Percentiles rank a stretch among this genome's conserved stretches.
phyloP scores from a whole-genome alignment of 2,888 invertebrate species.

The Eupithecia subfuscata region DNA sequence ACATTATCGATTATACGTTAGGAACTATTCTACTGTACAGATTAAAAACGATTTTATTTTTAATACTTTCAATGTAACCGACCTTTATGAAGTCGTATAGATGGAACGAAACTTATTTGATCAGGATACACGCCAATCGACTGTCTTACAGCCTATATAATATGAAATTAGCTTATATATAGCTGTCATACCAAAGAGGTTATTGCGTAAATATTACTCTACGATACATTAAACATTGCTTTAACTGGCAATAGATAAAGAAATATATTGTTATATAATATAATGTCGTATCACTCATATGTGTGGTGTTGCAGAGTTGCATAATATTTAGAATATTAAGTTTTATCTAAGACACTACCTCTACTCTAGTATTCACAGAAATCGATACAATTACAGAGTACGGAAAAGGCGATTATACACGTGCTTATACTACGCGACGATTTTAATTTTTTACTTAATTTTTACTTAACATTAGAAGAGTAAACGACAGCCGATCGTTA shows the following conservation, averaged over 20 bases:
- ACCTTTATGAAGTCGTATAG: conserved; percentile 45
- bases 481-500: conserved; percentile 68
- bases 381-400: conserved; percentile 73
- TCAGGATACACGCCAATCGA: conserved; percentile 53
- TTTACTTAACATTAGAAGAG: conserved; percentile 51
- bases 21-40: conserved; percentile 83
- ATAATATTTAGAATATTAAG: conserved; percentile 81
- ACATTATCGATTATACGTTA: conserved; percentile 80
- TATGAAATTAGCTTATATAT: conserved; percentile 46
- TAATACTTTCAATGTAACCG: conserved; percentile 56
- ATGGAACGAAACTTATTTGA: conserved; percentile 47
- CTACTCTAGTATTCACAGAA: conserved; percentile 83
- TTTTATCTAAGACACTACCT: conserved; percentile 81
- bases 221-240: conserved; percentile 68
- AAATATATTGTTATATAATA: conserved; percentile 62
- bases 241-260: conserved; percentile 72
- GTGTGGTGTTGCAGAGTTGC: conserved; percentile 79
- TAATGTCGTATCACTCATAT: conserved; percentile 77
- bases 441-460: conserved; percentile 45
- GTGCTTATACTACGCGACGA: conserved; percentile 69
- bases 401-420: conserved; percentile 75
- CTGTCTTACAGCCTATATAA: conserved; percentile 67
- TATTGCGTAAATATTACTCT: conserved; percentile 55
- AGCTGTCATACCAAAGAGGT: conserved; percentile 64
- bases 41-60: conserved; percentile 67